Evolutionary conservation across 2,888 invertebrate species (phyloP).

Genomic region (Neoascia interrupta): DNA sequence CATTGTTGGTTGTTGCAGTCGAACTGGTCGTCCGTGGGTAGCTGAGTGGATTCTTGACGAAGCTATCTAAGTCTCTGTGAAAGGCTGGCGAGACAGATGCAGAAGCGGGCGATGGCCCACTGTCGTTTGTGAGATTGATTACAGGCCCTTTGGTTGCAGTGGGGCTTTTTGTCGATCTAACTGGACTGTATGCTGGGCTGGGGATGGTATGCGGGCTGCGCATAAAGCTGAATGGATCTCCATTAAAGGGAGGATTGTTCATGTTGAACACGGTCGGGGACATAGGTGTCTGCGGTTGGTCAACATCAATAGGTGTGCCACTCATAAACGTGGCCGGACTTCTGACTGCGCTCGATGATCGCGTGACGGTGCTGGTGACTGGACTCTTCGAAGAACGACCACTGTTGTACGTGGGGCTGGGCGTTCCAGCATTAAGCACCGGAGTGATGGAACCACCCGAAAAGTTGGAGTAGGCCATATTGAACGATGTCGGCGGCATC

Average conservation of each 20-base stretch:
- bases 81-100: conserved; percentile 16
- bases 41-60: conserved; percentile 41
- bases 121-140: not conserved
- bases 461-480: conserved; percentile 45
- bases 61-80: conserved; percentile 45
- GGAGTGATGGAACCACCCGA: conserved; percentile 61
- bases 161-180: conserved; percentile 48
- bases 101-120: not conserved
- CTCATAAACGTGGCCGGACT: conserved; percentile 46
- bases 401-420: conserved; percentile 37
- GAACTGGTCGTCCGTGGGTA: conserved; percentile 31
- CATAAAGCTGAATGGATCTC: conserved; percentile 42
- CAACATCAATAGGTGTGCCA: conserved; percentile 55
- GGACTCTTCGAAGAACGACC: conserved; percentile 53
- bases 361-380: conserved; percentile 47
- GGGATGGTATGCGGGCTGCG: conserved; percentile 34
- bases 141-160: not conserved
- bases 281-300: conserved; percentile 50
- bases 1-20: conserved; percentile 15
- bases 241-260: conserved; percentile 44
- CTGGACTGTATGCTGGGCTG: conserved; percentile 53
- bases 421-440: conserved; percentile 19
- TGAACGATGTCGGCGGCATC: conserved; percentile 36
- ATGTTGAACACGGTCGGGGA: conserved; percentile 61
- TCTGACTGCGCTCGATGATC: conserved; percentile 19